A percentile compares a stretch with the other conserved stretches of the same genome.
Conservation (phyloP, 2,797 vertebrate species). For the Sparus aurata region DNA sequence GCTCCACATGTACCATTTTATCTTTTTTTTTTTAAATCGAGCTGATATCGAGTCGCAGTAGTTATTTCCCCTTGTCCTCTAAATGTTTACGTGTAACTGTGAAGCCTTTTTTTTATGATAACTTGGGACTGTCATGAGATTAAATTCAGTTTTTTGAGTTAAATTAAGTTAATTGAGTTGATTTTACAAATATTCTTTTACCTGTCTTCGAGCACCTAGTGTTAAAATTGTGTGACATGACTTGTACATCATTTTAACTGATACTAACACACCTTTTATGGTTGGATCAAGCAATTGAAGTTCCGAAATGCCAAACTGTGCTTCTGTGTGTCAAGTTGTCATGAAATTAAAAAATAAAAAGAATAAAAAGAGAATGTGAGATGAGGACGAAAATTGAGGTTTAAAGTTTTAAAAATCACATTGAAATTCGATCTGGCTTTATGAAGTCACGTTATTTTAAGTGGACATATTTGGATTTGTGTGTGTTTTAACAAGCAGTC, state of each 20-base stretch:
- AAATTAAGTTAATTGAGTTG: constrained; percentile 26
- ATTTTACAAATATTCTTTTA: constrained; percentile 46
- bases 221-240: constrained; percentile 36
- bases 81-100: constrained; percentile 57
- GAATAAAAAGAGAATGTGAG: constrained; percentile 6
- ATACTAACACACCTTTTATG: constrained; percentile 31
- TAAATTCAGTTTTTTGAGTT: constrained; percentile 14
- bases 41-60: constrained; percentile 18
- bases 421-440: constrained; percentile 32
- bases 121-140: constrained; percentile 42
- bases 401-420: constrained; percentile 17
- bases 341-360: background rate
- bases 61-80: constrained; percentile 37
- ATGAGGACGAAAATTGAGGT: background rate
- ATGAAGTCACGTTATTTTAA: constrained; percentile 53
- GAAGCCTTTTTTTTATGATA: constrained; percentile 42
- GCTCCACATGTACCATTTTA: constrained; percentile 8
- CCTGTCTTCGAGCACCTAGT: constrained; percentile 47
- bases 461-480: constrained; percentile 64
- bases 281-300: constrained; percentile 18
- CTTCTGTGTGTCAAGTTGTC: constrained; percentile 40
- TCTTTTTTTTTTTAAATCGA: constrained; percentile 8
- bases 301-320: constrained; percentile 56
- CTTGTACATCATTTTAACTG: constrained; percentile 36
- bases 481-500: constrained; percentile 70